A percentile compares a stretch with the other conserved stretches of the same genome.
These are phyloP conservation scores for Phortica okadai DNA, from an alignment of 2,888 invertebrate species.

Conservation along the genomic window DNA sequence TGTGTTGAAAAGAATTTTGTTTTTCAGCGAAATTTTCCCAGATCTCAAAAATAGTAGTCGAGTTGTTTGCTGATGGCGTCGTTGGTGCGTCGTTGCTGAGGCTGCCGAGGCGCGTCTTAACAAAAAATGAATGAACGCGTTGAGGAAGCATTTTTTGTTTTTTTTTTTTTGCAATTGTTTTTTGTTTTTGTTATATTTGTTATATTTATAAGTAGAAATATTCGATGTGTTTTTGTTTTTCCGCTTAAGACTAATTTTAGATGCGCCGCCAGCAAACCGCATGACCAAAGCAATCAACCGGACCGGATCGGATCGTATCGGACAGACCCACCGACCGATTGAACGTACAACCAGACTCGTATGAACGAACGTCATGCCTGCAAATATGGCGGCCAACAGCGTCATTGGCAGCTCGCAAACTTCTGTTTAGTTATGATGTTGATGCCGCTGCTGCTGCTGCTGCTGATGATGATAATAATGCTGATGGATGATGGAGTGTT, in stretches of 20 bases:
- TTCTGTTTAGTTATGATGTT: background rate
- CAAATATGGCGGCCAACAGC: slow-evolving; percentile 46
- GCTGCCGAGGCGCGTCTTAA: background rate
- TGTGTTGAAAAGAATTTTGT: slow-evolving; percentile 63
- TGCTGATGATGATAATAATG: background rate
- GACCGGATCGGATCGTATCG: background rate
- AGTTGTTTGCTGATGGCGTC: slow-evolving; percentile 13
- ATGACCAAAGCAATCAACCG: slow-evolving; percentile 1
- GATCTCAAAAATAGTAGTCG: slow-evolving; percentile 6
- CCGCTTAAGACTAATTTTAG: slow-evolving; percentile 20
- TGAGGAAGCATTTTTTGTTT: background rate
- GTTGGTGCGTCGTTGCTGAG: background rate
- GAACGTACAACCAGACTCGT: slow-evolving; percentile 30
- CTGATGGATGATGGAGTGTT: too few species aligned
- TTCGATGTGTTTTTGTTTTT: slow-evolving; percentile 1
- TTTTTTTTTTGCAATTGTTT: background rate
- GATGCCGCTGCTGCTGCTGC: background rate
- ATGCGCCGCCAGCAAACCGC: slow-evolving; percentile 17
- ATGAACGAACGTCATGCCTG: background rate
- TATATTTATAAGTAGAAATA: background rate
- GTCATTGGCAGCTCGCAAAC: slow-evolving; percentile 51
- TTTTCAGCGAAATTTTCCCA: slow-evolving; percentile 50
- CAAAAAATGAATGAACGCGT: slow-evolving; percentile 20
- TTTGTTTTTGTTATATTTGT: background rate
- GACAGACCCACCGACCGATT: too few species aligned